Base-by-base conservation (phyloP, 2,888 invertebrate genomes). In the Macrosoma leucophasiata region DNA sequence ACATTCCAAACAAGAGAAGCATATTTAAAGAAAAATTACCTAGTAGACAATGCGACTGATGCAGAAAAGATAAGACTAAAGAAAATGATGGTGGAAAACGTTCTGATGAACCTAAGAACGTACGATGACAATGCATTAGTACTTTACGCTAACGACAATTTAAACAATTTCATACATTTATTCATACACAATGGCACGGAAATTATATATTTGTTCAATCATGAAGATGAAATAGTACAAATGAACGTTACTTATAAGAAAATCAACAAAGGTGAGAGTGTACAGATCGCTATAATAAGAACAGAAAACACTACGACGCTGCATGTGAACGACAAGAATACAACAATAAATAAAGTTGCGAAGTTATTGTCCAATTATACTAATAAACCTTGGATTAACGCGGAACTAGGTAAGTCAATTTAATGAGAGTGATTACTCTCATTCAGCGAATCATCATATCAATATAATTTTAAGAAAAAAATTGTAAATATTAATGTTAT, bases 121-220 rank as follows among this genome's bases (percentile, higher is more conserved):
- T 95, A 95, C 62, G 93, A 93, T 54, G 86, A 88, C 20, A 89
- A 92, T 47, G 91, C 95, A 0, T 73, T 97, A 51, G 90, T 97
- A 10, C 79, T 97, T 4, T 97, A 97, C 61, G 94, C 95, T 17
- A 95, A 96, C 62, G 97, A 97, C 69, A 92, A 96, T 67, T 84
- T 94, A 38, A 96, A 96, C 64, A 97, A 97, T 71, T 97, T 97
- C 67, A 90, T 96, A 29, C 96, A 96, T 69, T 75, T 96, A 14
- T 94, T 93, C 69, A 90, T 96, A 41, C 89, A 91, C 45, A 90
- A 91, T 41, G 91, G 92, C 8, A 90, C 90, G 5, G 88, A 90
- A 74, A 91, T 96, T 13, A 90, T 94, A 23, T 95, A 94, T 58
- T 78, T 94, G 2, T 96, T 94, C 69, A 96, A 96, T 65, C 87